These are phyloP conservation scores for Leucoraja erinaceus DNA, from an alignment of 2,113 vertebrate species.

Conservation along the genomic window DNA sequence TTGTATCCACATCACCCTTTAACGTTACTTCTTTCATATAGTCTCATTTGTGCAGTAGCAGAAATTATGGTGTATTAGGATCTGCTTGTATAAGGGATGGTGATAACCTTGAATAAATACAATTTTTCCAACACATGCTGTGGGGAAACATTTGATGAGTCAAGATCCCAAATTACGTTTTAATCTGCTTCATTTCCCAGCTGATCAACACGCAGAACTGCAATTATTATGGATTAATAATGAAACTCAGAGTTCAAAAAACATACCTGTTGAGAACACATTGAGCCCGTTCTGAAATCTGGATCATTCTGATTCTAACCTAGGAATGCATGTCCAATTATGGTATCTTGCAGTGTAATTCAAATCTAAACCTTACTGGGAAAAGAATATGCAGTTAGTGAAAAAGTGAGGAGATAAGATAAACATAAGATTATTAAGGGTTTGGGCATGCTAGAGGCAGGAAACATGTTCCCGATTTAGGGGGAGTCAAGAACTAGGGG, in stretches of 20 bases:
- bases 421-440: too few species aligned
- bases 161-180: not conserved
- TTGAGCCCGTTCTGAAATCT: not conserved
- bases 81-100: not conserved
- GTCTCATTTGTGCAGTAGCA: not conserved
- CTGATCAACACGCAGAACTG: not conserved
- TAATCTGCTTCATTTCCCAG: not conserved
- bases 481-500: too few species aligned
- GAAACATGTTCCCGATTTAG: too few species aligned
- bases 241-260: not conserved
- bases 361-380: not conserved
- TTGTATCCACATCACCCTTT: too few species aligned
- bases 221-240: constrained; percentile 23
- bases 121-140: not conserved
- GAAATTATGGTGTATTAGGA: not conserved
- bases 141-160: not conserved
- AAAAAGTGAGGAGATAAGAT: not conserved
- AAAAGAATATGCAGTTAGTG: not conserved
- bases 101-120: not conserved
- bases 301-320: not conserved
- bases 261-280: not conserved
- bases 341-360: not conserved
- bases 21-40: too few species aligned
- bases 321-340: not conserved
- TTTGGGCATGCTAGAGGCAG: too few species aligned